Percentiles rank a stretch among this genome's conserved stretches.
Conservation (phyloP, 2,113 vertebrate species). For the Tragulus kanchil region DNA sequence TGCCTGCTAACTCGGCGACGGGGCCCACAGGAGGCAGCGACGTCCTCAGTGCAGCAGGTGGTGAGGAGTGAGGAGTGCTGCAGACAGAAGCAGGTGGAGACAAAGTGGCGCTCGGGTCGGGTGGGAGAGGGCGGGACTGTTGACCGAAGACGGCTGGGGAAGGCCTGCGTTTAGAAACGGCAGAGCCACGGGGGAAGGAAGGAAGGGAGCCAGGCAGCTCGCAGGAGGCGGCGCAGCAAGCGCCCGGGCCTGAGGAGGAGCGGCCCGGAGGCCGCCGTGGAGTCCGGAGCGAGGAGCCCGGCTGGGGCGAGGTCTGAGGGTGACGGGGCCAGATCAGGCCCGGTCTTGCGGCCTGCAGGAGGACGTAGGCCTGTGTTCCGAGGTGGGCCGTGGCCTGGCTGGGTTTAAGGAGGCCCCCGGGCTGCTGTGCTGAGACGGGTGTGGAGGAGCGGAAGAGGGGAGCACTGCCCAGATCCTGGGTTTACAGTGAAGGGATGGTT, state of each 20-base stretch:
- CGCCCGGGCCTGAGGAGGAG: background rate
- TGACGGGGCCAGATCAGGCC: background rate
- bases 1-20: background rate
- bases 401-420: background rate
- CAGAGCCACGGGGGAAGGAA: background rate
- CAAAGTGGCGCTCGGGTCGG: background rate
- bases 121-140: background rate
- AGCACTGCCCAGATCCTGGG: background rate
- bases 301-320: background rate
- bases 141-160: background rate
- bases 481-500: background rate
- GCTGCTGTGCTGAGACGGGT: background rate
- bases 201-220: background rate
- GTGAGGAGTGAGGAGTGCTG: background rate
- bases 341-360: background rate
- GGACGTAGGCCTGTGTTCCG: background rate
- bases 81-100: background rate
- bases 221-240: background rate
- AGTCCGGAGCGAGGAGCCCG: background rate
- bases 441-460: background rate
- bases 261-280: background rate
- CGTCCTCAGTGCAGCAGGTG: background rate
- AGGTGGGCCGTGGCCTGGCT: background rate
- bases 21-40: background rate
- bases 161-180: background rate